These are phyloP conservation scores for Pseudomugil gertrudae DNA, from an alignment of 2,797 vertebrate genomes.

Conservation along the genomic window DNA sequence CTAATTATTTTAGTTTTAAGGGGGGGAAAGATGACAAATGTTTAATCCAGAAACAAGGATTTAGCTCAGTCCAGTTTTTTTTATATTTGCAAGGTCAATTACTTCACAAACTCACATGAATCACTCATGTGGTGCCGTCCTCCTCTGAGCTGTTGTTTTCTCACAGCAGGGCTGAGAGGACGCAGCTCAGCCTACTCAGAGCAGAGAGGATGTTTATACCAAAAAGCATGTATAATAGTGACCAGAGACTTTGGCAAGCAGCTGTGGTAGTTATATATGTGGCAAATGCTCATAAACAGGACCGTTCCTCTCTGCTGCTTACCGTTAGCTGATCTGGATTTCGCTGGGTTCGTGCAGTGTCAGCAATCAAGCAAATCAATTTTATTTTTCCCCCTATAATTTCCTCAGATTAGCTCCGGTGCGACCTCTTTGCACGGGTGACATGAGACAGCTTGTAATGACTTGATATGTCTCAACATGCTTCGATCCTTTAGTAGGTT, in stretches of 20 bases:
- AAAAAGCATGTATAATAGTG: conserved; percentile 9
- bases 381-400: conserved; percentile 49
- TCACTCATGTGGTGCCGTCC: conserved; percentile 39
- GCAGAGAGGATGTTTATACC: conserved; percentile 1
- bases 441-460: conserved; percentile 37
- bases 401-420: conserved; percentile 60
- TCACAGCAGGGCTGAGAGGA: conserved; percentile 18
- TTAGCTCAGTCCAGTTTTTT: conserved; percentile 26
- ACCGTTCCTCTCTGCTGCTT: background rate
- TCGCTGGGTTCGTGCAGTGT: conserved; percentile 15
- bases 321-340: conserved; percentile 4
- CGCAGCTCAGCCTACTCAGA: conserved; percentile 1
- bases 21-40: background rate
- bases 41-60: conserved; percentile 16
- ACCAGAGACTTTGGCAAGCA: conserved; percentile 9
- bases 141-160: conserved; percentile 41
- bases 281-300: background rate
- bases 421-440: conserved; percentile 5
- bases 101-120: conserved; percentile 50
- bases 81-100: conserved; percentile 52
- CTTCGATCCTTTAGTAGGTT: conserved; percentile 55
- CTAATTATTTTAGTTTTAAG: background rate
- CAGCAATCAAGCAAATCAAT: conserved; percentile 66
- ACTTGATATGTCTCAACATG: conserved; percentile 39
- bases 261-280: background rate